Conservation (phyloP, 1,140 invertebrate species). For the Cotesia vestalis region DNA sequence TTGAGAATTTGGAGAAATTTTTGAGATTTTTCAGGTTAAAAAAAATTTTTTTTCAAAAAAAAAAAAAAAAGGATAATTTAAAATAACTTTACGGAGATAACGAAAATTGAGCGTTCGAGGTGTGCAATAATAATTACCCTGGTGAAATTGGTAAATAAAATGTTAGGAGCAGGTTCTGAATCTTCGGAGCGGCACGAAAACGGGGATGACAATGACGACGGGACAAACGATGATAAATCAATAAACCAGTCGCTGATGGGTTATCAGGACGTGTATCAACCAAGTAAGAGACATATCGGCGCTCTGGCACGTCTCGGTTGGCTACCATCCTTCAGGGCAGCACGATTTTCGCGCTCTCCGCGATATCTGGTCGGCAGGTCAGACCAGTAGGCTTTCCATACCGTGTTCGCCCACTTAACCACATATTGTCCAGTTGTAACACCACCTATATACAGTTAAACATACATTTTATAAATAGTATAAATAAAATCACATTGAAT, state of each 20-base stretch:
- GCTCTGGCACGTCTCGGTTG: constrained; percentile 80
- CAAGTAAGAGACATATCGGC: constrained; percentile 79
- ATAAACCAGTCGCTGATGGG: constrained; percentile 33
- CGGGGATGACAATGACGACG: constrained; percentile 36
- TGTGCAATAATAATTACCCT: too few species aligned
- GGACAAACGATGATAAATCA: constrained; percentile 37
- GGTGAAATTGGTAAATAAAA: constrained; percentile 37
- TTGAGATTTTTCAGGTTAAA: neutral
- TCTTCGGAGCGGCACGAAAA: constrained; percentile 39
- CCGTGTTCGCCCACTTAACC: constrained; percentile 11
- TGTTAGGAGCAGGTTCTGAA: constrained; percentile 50
- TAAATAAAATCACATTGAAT: constrained; percentile 6
- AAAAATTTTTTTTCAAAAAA: neutral
- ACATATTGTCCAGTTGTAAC: neutral
- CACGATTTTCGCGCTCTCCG: constrained; percentile 78
- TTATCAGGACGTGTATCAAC: constrained; percentile 48
- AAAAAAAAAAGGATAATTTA: too few species aligned
- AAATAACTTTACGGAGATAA: too few species aligned
- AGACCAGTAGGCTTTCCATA: constrained; percentile 51
- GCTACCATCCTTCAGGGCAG: constrained; percentile 76
- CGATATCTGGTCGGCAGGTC: constrained; percentile 63
- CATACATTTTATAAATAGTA: too few species aligned
- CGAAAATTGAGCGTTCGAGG: too few species aligned
- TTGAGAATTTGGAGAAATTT: neutral
- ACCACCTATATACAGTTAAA: constrained; percentile 18